Conservation (phyloP, 2,113 vertebrate genomes). For the Toxotes jaculatrix region DNA sequence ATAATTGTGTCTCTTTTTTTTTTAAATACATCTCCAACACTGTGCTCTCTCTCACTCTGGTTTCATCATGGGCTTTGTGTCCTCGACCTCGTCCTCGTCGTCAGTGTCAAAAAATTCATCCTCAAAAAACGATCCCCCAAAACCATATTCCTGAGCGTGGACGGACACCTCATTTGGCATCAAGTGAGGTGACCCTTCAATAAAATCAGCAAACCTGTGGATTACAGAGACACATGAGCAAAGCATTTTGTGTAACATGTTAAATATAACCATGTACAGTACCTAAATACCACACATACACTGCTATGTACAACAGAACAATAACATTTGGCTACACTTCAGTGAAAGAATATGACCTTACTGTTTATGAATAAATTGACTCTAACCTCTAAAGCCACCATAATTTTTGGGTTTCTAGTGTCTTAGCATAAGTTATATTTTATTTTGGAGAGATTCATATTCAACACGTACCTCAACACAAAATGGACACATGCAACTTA, state of each 20-base stretch:
- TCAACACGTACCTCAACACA: too few relatives aligned
- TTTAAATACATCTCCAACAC: background rate
- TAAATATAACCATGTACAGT: background rate
- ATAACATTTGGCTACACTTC: background rate
- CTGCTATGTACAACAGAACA: too few relatives aligned
- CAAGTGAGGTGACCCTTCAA: slow-evolving; percentile 91
- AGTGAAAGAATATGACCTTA: background rate
- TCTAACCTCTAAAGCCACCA: too few relatives aligned
- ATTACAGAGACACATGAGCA: background rate
- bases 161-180: slow-evolving; percentile 88
- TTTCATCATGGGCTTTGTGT: slow-evolving; percentile 36
- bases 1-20: background rate
- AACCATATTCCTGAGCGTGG: slow-evolving; percentile 90
- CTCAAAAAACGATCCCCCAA: slow-evolving; percentile 86
- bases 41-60: slow-evolving; percentile 31
- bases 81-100: slow-evolving; percentile 70
- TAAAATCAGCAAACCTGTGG: slow-evolving; percentile 94
- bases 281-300: background rate
- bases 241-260: background rate
- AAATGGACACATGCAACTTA: too few relatives aligned
- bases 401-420: too few relatives aligned
- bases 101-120: slow-evolving; percentile 88
- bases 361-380: background rate
- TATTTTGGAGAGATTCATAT: too few relatives aligned
- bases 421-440: too few relatives aligned